Base-by-base conservation (phyloP, 1,140 invertebrate species). In the Luehdorfia chinensis region DNA sequence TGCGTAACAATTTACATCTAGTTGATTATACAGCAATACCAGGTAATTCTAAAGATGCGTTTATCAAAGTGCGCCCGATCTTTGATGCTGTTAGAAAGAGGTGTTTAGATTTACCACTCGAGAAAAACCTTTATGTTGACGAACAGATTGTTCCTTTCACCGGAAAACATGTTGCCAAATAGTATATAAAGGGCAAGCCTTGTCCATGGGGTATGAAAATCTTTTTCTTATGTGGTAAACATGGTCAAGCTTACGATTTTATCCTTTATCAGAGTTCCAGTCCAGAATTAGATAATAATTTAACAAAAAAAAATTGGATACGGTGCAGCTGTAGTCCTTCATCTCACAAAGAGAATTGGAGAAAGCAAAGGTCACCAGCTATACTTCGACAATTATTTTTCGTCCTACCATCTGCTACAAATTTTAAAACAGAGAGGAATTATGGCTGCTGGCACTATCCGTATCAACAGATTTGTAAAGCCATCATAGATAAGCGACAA, bases 301-400 rank as follows among this genome's bases (percentile, higher is more conserved):
- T 55, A 12, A 60, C 25, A 34, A 57, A 58, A 2, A 50, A 59
- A 60, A 58, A 53, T 60, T 60, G 58, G 55, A 44, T 60, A 55
- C 2, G 55, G 57, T 45, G 59, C 59, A 56, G 23, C 64, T 48
- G 27, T 63, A 15, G 57, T 64, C 31, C 39, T 64, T 48, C 51
- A 65, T 58, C 57, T 75, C 27, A 45, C 50, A 25, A 58, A 73
- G 47, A 63, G 65, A 63, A 67, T 71, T 47, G 36, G 48, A 53
- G 51, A 65, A 58, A 55, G 46, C 25, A 59, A 61, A 21, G 49
- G 55, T 11, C 55, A 59, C 21, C 32, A 59, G 18, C 31, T 62
- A 27, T 66, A 66, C 50, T 59, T 55, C 37, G 62, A 73, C 49
- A 73, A 74, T 47, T 72, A 66, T 56, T 81, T 85, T 57, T 66